A percentile compares a stretch with the other conserved stretches of the same genome.
These are phyloP conservation scores for Caradrina kadenii DNA, from an alignment of 2,888 invertebrate species.

Conservation along the genomic window DNA sequence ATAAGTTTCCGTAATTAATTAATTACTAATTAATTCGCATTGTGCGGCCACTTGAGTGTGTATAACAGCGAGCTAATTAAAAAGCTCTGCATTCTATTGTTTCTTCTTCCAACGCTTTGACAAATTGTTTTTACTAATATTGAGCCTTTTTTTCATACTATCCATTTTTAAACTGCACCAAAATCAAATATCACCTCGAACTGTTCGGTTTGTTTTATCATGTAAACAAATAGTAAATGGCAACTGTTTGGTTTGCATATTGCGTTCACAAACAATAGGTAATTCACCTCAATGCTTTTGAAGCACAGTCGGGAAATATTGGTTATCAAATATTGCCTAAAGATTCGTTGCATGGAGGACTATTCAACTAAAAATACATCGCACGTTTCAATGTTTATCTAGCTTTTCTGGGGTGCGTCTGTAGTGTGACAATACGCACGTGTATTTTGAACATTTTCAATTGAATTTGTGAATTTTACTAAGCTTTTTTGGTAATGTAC, in stretches of 20 bases:
- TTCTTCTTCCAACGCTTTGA: slow-evolving; percentile 20
- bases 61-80: slow-evolving; percentile 48
- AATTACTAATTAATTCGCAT: too few species aligned
- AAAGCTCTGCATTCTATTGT: slow-evolving; percentile 33
- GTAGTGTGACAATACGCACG: background rate
- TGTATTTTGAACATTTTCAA: background rate
- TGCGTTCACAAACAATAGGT: slow-evolving; percentile 20
- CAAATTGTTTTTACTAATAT: slow-evolving; percentile 51
- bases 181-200: slow-evolving; percentile 17
- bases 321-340: slow-evolving; percentile 19
- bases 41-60: background rate
- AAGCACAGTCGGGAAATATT: slow-evolving; percentile 17
- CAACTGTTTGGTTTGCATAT: slow-evolving; percentile 9
- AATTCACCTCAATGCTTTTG: slow-evolving; percentile 27
- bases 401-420: background rate
- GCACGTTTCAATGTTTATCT: slow-evolving; percentile 22
- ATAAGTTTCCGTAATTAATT: too few species aligned
- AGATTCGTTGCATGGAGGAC: background rate
- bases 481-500: too few species aligned
- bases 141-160: slow-evolving; percentile 22
- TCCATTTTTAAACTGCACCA: slow-evolving; percentile 20
- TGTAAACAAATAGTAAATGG: slow-evolving; percentile 2
- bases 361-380: slow-evolving; percentile 1
- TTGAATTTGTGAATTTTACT: background rate
- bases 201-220: slow-evolving; percentile 20